Evolutionary conservation across 2,888 invertebrate species (phyloP).

Genomic region (Microplitis deprimator): DNA sequence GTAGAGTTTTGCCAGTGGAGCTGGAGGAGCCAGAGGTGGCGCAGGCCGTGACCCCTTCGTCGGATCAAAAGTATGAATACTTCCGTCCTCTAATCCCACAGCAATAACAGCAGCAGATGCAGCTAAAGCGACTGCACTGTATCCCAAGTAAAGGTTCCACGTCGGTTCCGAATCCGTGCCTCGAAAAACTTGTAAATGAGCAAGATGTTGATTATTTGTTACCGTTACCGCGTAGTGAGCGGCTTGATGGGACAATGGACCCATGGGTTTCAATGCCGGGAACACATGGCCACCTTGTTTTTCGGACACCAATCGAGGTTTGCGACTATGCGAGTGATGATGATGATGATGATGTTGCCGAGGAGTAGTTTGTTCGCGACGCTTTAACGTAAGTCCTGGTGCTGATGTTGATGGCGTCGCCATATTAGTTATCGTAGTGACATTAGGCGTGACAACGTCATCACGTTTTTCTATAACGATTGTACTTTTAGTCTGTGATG

Average conservation of each 20-base stretch:
- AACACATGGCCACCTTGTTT: constrained; percentile 60
- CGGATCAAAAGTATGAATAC: constrained; percentile 67
- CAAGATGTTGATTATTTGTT: constrained; percentile 63
- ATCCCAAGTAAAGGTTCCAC: constrained; percentile 68
- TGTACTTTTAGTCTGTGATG: constrained; percentile 84
- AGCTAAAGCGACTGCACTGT: constrained; percentile 66
- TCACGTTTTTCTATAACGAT: constrained; percentile 85
- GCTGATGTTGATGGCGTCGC: constrained; percentile 51
- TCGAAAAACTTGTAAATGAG: constrained; percentile 67
- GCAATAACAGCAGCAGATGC: constrained; percentile 67
- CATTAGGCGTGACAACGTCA: constrained; percentile 76
- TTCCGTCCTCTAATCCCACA: constrained; percentile 66
- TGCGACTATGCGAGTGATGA: constrained; percentile 55
- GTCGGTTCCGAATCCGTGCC: constrained; percentile 65
- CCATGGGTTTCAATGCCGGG: constrained; percentile 64
- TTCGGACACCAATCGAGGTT: constrained; percentile 61
- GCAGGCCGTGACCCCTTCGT: constrained; percentile 65
- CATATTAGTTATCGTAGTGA: constrained; percentile 61
- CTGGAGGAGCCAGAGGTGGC: constrained; percentile 67
- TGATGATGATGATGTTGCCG: constrained; percentile 52
- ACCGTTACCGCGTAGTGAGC: constrained; percentile 69
- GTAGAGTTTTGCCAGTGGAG: constrained; percentile 66
- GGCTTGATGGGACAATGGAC: constrained; percentile 65
- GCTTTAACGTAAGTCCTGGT: constrained; percentile 61
- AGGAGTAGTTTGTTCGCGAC: constrained; percentile 60